Evolutionary conservation across 2,888 invertebrate genomes (phyloP).

Genomic region (Periphyllus acericola): DNA sequence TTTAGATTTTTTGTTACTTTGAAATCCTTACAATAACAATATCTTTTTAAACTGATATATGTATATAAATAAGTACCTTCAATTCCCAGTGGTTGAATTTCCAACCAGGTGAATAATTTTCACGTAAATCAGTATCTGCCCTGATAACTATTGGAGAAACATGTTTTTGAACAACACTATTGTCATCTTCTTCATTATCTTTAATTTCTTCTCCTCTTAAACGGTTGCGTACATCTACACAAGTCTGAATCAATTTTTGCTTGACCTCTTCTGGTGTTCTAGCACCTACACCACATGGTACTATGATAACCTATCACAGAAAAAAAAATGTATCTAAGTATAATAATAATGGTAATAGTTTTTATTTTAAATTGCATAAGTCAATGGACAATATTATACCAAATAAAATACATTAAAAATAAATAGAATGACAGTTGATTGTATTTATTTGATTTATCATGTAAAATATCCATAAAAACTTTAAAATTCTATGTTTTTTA

Average conservation of each 20-base stretch:
- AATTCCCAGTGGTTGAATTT: conserved; percentile 98
- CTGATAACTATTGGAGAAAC: conserved; percentile 73
- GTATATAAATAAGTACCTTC: conserved; percentile 74
- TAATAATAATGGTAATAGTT: not conserved
- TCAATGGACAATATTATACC: no score
- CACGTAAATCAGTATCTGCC: conserved; percentile 87
- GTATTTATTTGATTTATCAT: no score
- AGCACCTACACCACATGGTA: conserved; percentile 96
- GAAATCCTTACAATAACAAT: not conserved
- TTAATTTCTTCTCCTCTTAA: conserved; percentile 67
- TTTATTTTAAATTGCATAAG: no score
- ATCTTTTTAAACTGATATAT: not conserved
- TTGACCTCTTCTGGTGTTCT: conserved; percentile 79
- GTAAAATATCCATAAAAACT: no score
- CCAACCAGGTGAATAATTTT: conserved; percentile 99
- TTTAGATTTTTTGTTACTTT: not conserved
- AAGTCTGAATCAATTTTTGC: conserved; percentile 75
- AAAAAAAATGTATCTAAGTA: conserved; percentile 1
- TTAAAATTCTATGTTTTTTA: no score
- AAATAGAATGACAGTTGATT: no score
- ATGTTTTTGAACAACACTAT: not conserved
- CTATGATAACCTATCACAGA: conserved; percentile 75
- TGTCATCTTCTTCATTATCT: conserved; percentile 34
- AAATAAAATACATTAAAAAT: no score
- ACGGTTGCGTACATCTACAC: conserved; percentile 76